Conservation (phyloP, 2,113 vertebrate genomes). For the Sinosuthora webbiana region DNA sequence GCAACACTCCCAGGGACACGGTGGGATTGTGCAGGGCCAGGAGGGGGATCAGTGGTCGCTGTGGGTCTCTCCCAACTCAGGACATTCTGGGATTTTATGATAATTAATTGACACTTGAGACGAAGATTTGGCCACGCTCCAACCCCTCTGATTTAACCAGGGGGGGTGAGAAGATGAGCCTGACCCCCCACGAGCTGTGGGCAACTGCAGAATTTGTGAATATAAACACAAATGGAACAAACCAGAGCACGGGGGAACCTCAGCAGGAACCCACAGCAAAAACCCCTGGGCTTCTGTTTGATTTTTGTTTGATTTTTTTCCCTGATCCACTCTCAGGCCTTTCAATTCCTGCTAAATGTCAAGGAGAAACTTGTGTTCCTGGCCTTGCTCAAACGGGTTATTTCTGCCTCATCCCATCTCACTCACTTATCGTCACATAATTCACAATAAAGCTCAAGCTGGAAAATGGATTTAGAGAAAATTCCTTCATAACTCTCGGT, state of each 20-base stretch:
- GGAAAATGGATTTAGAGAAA: not conserved
- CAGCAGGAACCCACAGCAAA: not conserved
- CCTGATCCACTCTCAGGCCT: not conserved
- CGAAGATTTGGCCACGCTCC: not conserved
- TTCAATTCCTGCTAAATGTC: not conserved
- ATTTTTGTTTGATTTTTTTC: not conserved
- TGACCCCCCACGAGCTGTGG: not conserved
- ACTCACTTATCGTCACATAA: not conserved
- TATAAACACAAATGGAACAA: not conserved
- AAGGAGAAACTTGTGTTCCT: not conserved
- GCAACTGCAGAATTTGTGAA: not conserved
- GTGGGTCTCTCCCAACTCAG: not conserved
- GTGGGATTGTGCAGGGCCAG: not conserved
- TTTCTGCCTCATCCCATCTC: not conserved
- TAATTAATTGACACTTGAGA: not conserved
- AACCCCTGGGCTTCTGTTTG: rapidly evolving
- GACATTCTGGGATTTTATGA: not conserved
- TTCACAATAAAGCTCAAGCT: slow-evolving; percentile 1
- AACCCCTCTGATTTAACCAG: not conserved
- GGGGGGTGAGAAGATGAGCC: not conserved
- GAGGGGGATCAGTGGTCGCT: rapidly evolving
- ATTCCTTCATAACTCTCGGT: not conserved
- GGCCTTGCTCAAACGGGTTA: not conserved
- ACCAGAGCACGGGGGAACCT: not conserved
- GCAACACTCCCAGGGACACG: rapidly evolving